Base-by-base conservation (phyloP, 2,888 invertebrate genomes). In the Abscondita cerata region DNA sequence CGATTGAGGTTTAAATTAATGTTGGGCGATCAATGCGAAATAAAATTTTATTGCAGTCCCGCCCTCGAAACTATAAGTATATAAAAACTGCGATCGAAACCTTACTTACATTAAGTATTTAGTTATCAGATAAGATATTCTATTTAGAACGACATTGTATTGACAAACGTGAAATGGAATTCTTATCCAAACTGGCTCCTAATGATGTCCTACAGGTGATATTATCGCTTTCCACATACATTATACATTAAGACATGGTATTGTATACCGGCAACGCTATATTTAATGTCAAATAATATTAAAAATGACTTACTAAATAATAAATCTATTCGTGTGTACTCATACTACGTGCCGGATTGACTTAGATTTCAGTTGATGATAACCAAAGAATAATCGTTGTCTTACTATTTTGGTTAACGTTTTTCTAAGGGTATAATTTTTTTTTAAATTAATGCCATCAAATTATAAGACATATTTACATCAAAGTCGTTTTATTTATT, bases 281-380 rank as follows among this genome's bases (percentile, higher is more conserved):
- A 68, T 73, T 75, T 71, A 70, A 73, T 72, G 71, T 71, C 70
- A 68, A 70, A 73, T 73, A 76, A 72, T 76, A 78, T 78, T 77
- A 77, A 77, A 78, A 78, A 78, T 73, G 73, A 73, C 75, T 76
- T 75, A 73, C 73, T 79, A 77, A 78, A 79, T 79, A 77, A 79
- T 78, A 73, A 74, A 78, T 78, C 72, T 66, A 71, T 74, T 73
- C 75, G 72, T 73, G 67, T 51, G 48, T 50, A 20, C 51, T 33
- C 18, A 33, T 38, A 47, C 61, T 66, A 64, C 62, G 66, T 64
- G 66, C 65, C 34, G 64, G 64, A 70, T 69, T 64, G 58, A 67
- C 71, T 72, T 75, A 76, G 77, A 78, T 78, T 70, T 65, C 72
- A 70, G 74, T 70, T 69, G 71, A 70, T 73, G 76, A 76, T 75